These are phyloP conservation scores for Ciconia stormi DNA, from an alignment of 2,113 vertebrate genomes.

Conservation along the genomic window DNA sequence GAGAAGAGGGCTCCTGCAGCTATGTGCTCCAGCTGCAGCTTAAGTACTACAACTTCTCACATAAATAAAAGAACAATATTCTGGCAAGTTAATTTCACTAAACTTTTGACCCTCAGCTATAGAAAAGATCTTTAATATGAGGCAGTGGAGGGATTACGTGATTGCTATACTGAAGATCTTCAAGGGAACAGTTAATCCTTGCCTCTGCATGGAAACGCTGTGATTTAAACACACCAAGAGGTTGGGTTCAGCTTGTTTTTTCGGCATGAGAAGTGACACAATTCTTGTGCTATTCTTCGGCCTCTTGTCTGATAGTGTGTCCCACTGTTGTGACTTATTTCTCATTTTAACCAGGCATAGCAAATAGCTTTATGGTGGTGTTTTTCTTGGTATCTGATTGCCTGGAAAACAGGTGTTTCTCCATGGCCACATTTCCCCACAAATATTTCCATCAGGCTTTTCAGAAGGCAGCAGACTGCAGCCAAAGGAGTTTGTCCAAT, in stretches of 20 bases:
- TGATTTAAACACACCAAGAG: background rate
- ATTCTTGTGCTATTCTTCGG: background rate
- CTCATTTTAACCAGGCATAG: background rate
- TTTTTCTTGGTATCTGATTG: background rate
- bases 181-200: background rate
- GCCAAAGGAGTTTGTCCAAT: background rate
- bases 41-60: background rate
- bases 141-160: background rate
- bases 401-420: background rate
- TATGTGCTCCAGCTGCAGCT: background rate
- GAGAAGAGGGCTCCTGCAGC: background rate
- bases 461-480: background rate
- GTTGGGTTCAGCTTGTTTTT: background rate
- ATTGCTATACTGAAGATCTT: background rate
- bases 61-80: background rate
- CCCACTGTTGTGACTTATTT: background rate
- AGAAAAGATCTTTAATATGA: background rate
- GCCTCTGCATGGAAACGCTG: background rate
- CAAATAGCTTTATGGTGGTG: background rate
- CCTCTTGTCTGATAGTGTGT: background rate
- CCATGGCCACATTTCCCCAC: background rate
- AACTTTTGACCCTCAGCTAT: background rate
- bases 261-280: accelerated
- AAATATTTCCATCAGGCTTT: background rate
- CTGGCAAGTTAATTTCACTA: background rate